phyloP scores from a whole-genome alignment of 2,888 invertebrate genomes.

The Drosophila planitibia region DNA sequence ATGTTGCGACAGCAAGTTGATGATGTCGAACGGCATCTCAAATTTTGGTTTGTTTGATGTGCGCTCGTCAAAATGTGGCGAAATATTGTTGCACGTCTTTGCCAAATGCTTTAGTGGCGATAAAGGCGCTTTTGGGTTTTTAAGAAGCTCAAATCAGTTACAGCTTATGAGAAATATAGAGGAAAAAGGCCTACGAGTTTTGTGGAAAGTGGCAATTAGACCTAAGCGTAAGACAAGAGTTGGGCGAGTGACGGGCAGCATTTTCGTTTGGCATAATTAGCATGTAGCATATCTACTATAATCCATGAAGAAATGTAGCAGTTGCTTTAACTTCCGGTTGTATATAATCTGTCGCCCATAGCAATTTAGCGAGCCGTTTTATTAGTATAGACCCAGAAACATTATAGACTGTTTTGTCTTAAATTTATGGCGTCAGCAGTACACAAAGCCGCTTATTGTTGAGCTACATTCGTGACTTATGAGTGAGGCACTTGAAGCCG shows the following conservation, averaged over 20 bases:
- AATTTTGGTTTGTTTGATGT: constrained; percentile 58
- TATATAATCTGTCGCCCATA: background rate
- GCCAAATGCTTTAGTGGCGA: constrained; percentile 29
- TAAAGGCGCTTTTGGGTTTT: constrained; percentile 35
- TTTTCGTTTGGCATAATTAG: background rate
- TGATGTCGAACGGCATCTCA: constrained; percentile 10
- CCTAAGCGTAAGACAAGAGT: background rate
- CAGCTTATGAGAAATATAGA: background rate
- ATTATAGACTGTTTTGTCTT: background rate
- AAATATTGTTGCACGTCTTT: constrained; percentile 15
- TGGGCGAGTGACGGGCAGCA: background rate
- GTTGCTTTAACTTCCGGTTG: background rate
- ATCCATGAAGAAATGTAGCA: background rate
- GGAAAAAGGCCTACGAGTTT: background rate
- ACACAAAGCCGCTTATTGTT: constrained; percentile 7
- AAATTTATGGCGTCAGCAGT: background rate
- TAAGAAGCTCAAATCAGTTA: background rate
- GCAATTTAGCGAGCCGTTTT: background rate
- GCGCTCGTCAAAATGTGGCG: constrained; percentile 29
- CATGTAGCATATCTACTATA: too few species aligned
- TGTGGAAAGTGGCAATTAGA: background rate
- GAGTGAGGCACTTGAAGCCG: constrained; percentile 21
- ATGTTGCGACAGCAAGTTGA: constrained; percentile 17
- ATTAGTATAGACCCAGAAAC: background rate
- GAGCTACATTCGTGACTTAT: background rate